Conservation (phyloP, 2,113 vertebrate species). For the Rhipidura dahli region DNA sequence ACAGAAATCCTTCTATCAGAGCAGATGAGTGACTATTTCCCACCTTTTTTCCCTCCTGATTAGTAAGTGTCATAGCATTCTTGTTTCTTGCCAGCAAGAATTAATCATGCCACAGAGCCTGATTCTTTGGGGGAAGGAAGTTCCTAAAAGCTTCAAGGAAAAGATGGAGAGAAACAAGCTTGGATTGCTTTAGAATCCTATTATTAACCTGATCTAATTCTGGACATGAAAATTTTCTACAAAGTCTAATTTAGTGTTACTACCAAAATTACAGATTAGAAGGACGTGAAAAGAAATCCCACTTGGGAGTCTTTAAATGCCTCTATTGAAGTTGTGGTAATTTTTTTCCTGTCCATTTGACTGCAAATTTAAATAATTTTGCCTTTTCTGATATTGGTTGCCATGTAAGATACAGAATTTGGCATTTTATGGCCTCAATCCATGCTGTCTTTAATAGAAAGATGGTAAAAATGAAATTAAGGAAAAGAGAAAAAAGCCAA, state of each 20-base stretch:
- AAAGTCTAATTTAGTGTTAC: constrained; percentile 33
- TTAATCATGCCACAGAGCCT: not conserved
- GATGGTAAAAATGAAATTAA: constrained; percentile 69
- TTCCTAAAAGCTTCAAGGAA: not conserved
- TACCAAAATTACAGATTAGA: constrained; percentile 34
- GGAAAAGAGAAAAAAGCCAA: constrained; percentile 55
- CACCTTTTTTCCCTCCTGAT: constrained; percentile 1
- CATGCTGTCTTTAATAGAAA: constrained; percentile 58
- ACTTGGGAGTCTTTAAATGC: constrained; percentile 28
- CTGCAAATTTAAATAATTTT: constrained; percentile 67
- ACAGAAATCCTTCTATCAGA: not conserved
- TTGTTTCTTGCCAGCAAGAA: constrained; percentile 39
- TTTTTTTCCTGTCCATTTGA: constrained; percentile 59
- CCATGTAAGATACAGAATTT: constrained; percentile 31
- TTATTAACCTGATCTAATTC: constrained; percentile 53
- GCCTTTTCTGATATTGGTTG: constrained; percentile 37
- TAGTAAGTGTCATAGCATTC: constrained; percentile 14
- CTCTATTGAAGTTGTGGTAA: constrained; percentile 17
- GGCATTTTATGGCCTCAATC: constrained; percentile 53
- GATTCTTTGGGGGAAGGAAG: not conserved
- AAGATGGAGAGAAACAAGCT: not conserved
- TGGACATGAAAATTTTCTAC: constrained; percentile 15
- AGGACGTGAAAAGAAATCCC: not conserved
- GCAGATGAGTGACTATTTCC: constrained; percentile 13
- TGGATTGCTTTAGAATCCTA: not conserved